A percentile compares a stretch with the other conserved stretches of the same genome.
Evolutionary conservation across 2,797 vertebrate genomes (phyloP).

Genomic region (Balearica regulorum): DNA sequence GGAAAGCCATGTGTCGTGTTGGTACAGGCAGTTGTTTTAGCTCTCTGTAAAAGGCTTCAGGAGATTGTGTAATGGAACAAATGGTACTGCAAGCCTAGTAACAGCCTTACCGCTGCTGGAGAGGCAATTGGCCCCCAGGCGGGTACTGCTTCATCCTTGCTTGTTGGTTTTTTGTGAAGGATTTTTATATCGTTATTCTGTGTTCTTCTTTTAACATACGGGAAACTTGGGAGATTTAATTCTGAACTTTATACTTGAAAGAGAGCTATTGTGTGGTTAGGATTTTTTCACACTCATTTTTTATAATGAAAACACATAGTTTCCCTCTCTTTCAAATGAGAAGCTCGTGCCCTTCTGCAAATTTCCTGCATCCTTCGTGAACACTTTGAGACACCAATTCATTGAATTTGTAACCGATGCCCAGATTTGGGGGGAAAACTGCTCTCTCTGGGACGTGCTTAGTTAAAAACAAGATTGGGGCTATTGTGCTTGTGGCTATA

Average conservation of each 20-base stretch:
- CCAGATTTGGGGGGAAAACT: neutral
- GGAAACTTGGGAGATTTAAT: constrained; percentile 58
- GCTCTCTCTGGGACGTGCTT: neutral
- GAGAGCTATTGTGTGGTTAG: neutral
- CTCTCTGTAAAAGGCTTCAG: constrained; percentile 90
- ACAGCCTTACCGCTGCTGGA: constrained; percentile 95
- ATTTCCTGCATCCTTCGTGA: neutral
- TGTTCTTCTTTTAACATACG: constrained; percentile 53
- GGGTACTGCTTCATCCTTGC: constrained; percentile 86
- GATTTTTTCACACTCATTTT: neutral
- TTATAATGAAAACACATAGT: neutral
- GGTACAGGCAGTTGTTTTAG: constrained; percentile 87
- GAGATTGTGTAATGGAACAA: constrained; percentile 98
- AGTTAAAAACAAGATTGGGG: constrained; percentile 25
- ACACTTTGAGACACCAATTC: neutral
- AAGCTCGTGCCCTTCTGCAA: neutral
- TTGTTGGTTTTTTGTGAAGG: constrained; percentile 64
- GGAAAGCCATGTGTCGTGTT: constrained; percentile 87
- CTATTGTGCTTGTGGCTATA: constrained; percentile 31
- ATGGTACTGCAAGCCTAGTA: constrained; percentile 90
- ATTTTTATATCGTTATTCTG: constrained; percentile 37
- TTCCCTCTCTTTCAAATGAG: neutral
- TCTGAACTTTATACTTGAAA: constrained; percentile 56
- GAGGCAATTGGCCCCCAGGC: constrained; percentile 87
- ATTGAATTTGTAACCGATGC: neutral